Percentiles rank a stretch among this genome's conserved stretches.
phyloP scores from a whole-genome alignment of 2,888 invertebrate species.

The Eupithecia inturbata region DNA sequence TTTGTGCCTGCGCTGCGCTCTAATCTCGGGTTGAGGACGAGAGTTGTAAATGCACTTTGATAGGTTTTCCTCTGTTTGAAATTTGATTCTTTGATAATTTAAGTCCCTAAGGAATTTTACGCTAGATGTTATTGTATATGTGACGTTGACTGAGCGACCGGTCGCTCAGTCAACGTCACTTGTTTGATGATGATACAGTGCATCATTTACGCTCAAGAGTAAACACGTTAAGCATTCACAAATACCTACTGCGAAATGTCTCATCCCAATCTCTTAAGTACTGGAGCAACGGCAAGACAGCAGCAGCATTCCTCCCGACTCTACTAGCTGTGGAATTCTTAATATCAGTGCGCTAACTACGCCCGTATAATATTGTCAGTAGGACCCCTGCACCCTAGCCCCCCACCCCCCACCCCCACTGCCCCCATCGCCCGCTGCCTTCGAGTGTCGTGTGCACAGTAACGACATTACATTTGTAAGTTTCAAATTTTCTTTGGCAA shows the following conservation, averaged over 20 bases:
- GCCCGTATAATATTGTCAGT: constrained; percentile 79
- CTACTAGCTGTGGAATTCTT: constrained; percentile 74
- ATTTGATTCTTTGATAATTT: too few species aligned
- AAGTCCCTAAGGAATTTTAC: too few species aligned
- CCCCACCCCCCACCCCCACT: constrained; percentile 36
- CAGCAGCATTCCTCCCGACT: constrained; percentile 10
- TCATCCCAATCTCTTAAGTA: background rate
- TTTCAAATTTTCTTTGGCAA: constrained; percentile 39
- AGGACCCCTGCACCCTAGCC: constrained; percentile 37
- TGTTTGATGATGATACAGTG: too few species aligned
- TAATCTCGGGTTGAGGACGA: constrained; percentile 71
- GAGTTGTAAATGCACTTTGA: constrained; percentile 34
- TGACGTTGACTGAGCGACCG: too few species aligned
- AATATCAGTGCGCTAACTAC: constrained; percentile 84
- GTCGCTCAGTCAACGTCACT: too few species aligned
- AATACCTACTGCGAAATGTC: too few species aligned
- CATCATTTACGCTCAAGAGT: too few species aligned
- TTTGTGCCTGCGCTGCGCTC: constrained; percentile 76
- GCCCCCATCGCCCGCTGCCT: constrained; percentile 40
- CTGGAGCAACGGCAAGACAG: background rate
- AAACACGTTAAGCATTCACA: too few species aligned
- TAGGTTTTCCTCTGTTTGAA: background rate
- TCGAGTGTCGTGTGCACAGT: constrained; percentile 49
- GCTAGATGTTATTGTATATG: too few species aligned
- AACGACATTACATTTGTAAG: constrained; percentile 43